These are phyloP conservation scores for Zonotrichia albicollis DNA, from an alignment of 2,797 vertebrate species.

Conservation along the genomic window DNA sequence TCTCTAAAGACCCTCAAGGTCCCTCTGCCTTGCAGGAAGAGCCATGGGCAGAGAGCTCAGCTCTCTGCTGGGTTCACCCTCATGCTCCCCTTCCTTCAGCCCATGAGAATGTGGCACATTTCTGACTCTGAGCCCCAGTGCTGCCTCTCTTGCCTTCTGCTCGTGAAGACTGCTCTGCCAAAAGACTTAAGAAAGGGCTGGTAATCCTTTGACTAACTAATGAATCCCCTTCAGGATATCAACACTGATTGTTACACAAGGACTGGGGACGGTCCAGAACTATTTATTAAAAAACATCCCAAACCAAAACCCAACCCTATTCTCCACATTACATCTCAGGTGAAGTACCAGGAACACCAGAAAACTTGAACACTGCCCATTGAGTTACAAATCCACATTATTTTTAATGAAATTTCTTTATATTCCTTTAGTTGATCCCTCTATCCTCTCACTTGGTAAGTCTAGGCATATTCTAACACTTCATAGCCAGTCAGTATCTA, in stretches of 20 bases:
- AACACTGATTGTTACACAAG: background rate
- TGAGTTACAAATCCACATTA: background rate
- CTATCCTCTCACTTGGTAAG: background rate
- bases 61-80: background rate
- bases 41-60: accelerated
- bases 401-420: background rate
- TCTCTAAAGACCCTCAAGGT: background rate
- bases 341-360: background rate
- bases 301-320: background rate
- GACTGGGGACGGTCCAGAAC: background rate
- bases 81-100: accelerated
- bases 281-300: background rate
- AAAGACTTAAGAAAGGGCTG: background rate
- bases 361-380: background rate
- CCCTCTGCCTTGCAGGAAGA: background rate
- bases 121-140: accelerated
- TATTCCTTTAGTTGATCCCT: background rate
- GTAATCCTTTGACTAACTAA: background rate
- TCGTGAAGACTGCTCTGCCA: background rate
- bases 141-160: background rate
- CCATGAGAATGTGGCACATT: accelerated
- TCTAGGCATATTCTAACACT: background rate
- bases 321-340: background rate
- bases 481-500: background rate
- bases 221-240: background rate